A percentile compares a stretch with the other conserved stretches of the same genome.
These are phyloP conservation scores for Colistium nudipinnis DNA, from an alignment of 2,113 vertebrate genomes.

Conservation along the genomic window DNA sequence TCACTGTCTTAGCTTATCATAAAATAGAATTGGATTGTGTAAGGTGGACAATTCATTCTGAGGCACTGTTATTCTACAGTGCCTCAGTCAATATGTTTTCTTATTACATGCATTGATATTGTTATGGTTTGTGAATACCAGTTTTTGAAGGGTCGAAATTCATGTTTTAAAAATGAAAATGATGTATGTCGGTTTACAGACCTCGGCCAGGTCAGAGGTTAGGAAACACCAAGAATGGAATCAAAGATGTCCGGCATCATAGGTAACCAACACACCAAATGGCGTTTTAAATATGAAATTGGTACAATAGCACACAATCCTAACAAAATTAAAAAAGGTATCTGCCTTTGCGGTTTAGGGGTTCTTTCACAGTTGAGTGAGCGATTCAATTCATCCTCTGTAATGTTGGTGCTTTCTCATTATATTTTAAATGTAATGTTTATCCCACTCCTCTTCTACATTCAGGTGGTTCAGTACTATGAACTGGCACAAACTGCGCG, in stretches of 20 bases:
- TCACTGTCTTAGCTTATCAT: not conserved
- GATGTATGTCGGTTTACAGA: constrained; percentile 64
- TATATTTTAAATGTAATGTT: not conserved
- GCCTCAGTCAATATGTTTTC: not conserved
- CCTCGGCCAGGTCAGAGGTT: constrained; percentile 83
- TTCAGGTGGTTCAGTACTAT: constrained; percentile 83
- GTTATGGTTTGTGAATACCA: not conserved
- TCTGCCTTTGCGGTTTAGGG: not conserved
- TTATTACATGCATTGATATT: not conserved
- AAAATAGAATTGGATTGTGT: not conserved
- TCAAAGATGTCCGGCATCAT: constrained; percentile 84
- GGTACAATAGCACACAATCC: not conserved
- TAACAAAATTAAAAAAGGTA: too few relatives aligned
- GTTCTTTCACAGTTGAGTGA: not conserved
- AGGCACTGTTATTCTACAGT: not conserved
- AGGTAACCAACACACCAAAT: constrained; percentile 70
- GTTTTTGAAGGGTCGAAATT: not conserved
- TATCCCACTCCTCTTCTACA: not conserved
- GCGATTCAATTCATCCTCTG: not conserved
- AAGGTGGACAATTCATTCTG: not conserved
- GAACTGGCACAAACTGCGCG: constrained; percentile 83
- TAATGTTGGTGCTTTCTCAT: not conserved
- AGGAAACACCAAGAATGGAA: constrained; percentile 86
- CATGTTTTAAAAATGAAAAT: not conserved
- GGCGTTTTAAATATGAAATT: not conserved